These are phyloP conservation scores for Tridacna gigas DNA, from an alignment of 2,888 invertebrate species.

Conservation along the genomic window DNA sequence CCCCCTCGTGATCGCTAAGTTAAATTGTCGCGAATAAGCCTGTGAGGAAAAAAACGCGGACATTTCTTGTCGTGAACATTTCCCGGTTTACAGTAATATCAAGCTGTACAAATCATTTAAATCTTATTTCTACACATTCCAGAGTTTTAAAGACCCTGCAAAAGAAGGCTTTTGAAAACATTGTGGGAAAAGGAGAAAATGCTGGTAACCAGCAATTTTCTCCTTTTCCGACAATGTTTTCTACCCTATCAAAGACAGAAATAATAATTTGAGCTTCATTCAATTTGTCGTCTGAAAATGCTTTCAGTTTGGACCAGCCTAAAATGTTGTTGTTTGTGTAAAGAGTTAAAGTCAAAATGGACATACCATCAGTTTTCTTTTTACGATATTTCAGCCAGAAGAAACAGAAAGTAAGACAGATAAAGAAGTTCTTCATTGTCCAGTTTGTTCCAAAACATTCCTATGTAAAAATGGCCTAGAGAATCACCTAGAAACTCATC, in stretches of 20 bases:
- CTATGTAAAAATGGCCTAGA: slow-evolving; percentile 87
- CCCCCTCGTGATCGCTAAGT: too few species aligned
- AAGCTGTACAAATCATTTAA: too few species aligned
- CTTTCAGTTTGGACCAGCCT: too few species aligned
- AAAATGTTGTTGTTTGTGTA: too few species aligned
- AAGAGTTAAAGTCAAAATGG: background rate
- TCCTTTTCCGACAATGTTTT: background rate
- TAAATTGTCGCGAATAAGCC: too few species aligned
- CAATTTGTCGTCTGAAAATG: too few species aligned
- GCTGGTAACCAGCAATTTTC: background rate
- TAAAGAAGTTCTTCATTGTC: slow-evolving; percentile 86
- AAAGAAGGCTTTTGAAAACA: too few species aligned
- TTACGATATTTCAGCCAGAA: slow-evolving; percentile 25
- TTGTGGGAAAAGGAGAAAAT: background rate
- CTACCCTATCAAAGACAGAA: background rate
- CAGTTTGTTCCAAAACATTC: slow-evolving; percentile 89
- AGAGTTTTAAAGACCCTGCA: too few species aligned
- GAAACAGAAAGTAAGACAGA: slow-evolving; percentile 33
- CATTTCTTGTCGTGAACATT: too few species aligned
- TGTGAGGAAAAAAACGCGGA: too few species aligned
- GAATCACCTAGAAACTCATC: slow-evolving; percentile 89
- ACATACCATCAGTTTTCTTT: background rate
- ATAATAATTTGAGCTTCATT: background rate
- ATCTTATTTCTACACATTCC: too few species aligned
- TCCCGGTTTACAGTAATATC: too few species aligned